phyloP scores from a whole-genome alignment of 2,888 invertebrate genomes.

The Phragmatobia fuliginosa region DNA sequence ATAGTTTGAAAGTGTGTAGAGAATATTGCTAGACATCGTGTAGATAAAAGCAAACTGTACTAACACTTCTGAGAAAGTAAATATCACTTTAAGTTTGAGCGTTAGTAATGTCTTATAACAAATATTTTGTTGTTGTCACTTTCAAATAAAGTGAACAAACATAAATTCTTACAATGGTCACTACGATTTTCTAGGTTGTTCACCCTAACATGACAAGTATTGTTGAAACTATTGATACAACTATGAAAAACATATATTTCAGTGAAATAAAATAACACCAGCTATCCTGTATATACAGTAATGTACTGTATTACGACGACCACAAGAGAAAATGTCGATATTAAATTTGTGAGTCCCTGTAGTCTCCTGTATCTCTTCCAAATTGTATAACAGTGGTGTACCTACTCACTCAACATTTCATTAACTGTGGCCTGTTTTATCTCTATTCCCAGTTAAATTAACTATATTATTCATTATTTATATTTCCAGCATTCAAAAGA shows the following conservation, averaged over 20 bases:
- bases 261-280: not conserved
- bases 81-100: not conserved
- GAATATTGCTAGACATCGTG: not conserved
- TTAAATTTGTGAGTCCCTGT: slow-evolving; percentile 36
- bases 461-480: not conserved
- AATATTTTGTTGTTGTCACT: not conserved
- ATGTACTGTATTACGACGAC: not conserved
- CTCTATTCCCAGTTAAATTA: not conserved
- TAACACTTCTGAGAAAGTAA: not conserved
- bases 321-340: slow-evolving; percentile 27
- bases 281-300: not conserved
- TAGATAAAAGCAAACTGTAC: not conserved
- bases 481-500: not conserved
- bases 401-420: slow-evolving; percentile 26
- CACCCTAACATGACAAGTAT: not conserved
- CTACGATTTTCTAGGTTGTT: not conserved
- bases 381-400: slow-evolving; percentile 11
- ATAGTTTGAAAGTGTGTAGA: not conserved
- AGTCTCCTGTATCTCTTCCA: slow-evolving; percentile 21
- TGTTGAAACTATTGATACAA: not conserved
- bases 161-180: not conserved
- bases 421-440: slow-evolving; percentile 13
- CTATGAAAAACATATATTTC: not conserved
- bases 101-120: not conserved
- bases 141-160: not conserved